phyloP scores from a whole-genome alignment of 2,888 invertebrate genomes.

The Drosophila greeni region DNA sequence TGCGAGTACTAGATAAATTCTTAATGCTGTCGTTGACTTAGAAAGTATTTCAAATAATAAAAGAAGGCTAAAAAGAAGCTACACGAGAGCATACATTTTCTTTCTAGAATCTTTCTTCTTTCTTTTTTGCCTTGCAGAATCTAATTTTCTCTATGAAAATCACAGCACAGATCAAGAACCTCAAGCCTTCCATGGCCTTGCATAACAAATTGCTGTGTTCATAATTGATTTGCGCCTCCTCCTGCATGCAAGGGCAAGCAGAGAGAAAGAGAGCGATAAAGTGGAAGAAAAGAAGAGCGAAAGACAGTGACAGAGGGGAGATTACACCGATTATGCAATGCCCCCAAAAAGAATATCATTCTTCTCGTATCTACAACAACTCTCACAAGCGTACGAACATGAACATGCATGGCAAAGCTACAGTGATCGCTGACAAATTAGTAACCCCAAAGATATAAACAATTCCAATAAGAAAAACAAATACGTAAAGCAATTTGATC shows the following conservation, averaged over 20 bases:
- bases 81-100: neutral
- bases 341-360: conserved; percentile 37
- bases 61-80: conserved; percentile 16
- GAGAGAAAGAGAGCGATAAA: neutral
- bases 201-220: conserved; percentile 33
- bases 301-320: conserved; percentile 6
- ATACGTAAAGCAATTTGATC: neutral
- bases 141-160: conserved; percentile 1
- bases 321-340: conserved; percentile 34
- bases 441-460: neutral
- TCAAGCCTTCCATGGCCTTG: conserved; percentile 31
- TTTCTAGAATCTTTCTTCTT: neutral
- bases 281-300: neutral
- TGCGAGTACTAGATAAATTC: conserved; percentile 67
- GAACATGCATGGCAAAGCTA: conserved; percentile 13
- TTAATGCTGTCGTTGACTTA: conserved; percentile 70
- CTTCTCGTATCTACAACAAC: conserved; percentile 19
- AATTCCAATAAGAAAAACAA: conserved; percentile 1
- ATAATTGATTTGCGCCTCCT: conserved; percentile 31
- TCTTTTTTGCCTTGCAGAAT: neutral
- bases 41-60: conserved; percentile 60
- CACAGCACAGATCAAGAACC: conserved; percentile 18
- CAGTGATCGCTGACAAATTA: conserved; percentile 6
- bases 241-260: conserved; percentile 4
- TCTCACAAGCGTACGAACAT: conserved; percentile 7